A percentile compares a stretch with the other conserved stretches of the same genome.
These are phyloP conservation scores for Drosophila murphyi DNA, from an alignment of 1,140 invertebrate species.

Conservation along the genomic window DNA sequence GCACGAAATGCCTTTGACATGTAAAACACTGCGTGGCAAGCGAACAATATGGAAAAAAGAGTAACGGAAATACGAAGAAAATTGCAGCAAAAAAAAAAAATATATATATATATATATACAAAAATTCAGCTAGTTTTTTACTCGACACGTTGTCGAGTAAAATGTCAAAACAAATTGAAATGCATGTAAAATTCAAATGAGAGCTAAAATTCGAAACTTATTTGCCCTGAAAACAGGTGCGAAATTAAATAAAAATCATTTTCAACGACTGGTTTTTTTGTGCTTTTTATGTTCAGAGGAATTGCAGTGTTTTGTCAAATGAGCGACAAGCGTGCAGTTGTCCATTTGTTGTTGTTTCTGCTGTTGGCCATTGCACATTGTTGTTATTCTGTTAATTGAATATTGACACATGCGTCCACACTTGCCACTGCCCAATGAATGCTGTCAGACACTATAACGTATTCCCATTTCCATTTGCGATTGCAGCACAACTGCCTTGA, in stretches of 20 bases:
- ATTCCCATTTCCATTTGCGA: slow-evolving; percentile 24
- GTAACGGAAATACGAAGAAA: not conserved
- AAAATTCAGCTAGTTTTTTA: not conserved
- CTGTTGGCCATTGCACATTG: slow-evolving; percentile 30
- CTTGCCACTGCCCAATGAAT: slow-evolving; percentile 20
- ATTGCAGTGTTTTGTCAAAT: not conserved
- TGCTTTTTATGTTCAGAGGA: not conserved
- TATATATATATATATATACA: not conserved
- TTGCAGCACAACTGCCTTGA: not conserved
- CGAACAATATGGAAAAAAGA: slow-evolving; percentile 25
- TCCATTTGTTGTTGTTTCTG: slow-evolving; percentile 8
- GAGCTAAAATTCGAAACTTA: slow-evolving; percentile 63
- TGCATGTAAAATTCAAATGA: slow-evolving; percentile 65
- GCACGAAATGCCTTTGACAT: slow-evolving; percentile 66
- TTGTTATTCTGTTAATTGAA: slow-evolving; percentile 50
- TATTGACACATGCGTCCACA: slow-evolving; percentile 41
- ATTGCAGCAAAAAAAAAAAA: slow-evolving; percentile 1
- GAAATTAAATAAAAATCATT: slow-evolving; percentile 63
- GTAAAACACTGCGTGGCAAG: slow-evolving; percentile 61
- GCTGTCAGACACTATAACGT: slow-evolving; percentile 2
- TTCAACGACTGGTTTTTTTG: not conserved
- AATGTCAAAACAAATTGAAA: slow-evolving; percentile 62
- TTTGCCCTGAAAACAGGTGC: slow-evolving; percentile 59
- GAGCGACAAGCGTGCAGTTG: slow-evolving; percentile 25
- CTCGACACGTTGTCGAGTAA: slow-evolving; percentile 15